Base-by-base conservation (phyloP, 2,888 invertebrate genomes). In the Nemotelus nigrinus region DNA sequence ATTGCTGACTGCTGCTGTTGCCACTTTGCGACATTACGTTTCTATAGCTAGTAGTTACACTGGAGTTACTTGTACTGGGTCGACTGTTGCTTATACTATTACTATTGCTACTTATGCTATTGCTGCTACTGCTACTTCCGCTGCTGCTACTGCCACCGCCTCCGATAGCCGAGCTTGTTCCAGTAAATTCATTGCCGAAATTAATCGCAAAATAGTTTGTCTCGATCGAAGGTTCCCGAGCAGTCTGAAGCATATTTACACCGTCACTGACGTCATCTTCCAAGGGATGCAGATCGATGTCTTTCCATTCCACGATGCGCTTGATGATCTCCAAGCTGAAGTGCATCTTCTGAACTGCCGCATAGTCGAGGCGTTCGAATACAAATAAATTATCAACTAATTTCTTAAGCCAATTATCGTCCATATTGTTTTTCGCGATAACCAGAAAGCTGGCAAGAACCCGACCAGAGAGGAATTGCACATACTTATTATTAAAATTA, bases 251-350 rank as follows among this genome's bases (percentile, higher is more conserved):
- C 63, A 67, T 60, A 74, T 68, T 77, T 39, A 76, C 55, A 43
- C 57, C 74, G 58, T 78, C 79, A 39, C 77, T 79, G 3, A 63
- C 50, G 57, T 79, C 79, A 79, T 94, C 95, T 83, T 95, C 95
- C 57, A 94, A 85, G 0, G 95, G 93, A 88, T 95, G 95, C 82
- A 92, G 90, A 84, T 93, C 92, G 47, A 93, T 88, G 86, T 96
- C 95, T 83, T 94, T 96, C 93, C 95, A 96, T 84, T 96, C 96
- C 0, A 96, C 93, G 83, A 96, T 94, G 82, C 94, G 91, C 84
- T 94, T 94, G 72, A 96, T 93, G 65, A 96, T 91, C 84, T 96
- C 95, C 82, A 96, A 88, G 80, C 94, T 93, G 85, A 95, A 95
- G 83, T 94, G 92, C 85, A 95, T 93, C 86, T 94, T 94, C 83